phyloP scores from a whole-genome alignment of 2,113 vertebrate genomes.

The Neopipo cinnamomea region DNA sequence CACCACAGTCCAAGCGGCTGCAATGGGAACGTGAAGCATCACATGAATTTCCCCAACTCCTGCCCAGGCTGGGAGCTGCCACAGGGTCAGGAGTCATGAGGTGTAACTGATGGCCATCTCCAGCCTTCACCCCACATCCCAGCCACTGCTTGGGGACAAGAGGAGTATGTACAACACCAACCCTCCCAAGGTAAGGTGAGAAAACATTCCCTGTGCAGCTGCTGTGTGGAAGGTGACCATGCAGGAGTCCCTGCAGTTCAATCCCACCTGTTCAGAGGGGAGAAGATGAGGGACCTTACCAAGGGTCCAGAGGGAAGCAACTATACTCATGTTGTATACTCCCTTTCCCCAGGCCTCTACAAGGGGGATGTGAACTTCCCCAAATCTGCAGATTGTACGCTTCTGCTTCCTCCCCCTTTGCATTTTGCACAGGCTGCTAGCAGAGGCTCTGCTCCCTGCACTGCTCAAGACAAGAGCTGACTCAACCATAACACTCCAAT shows the following conservation, averaged over 20 bases:
- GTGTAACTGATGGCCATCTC: fast-evolving
- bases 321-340: not conserved
- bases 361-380: not conserved
- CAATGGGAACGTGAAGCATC: not conserved
- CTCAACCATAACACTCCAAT: not conserved
- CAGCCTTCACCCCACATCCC: not conserved
- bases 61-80: not conserved
- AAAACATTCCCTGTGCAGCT: not conserved
- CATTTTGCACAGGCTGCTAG: not conserved
- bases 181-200: not conserved
- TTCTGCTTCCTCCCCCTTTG: not conserved
- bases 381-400: not conserved
- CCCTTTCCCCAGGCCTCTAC: not conserved
- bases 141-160: not conserved
- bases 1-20: fast-evolving
- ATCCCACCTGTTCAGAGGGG: not conserved
- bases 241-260: not conserved
- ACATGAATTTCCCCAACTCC: not conserved
- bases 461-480: not conserved
- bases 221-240: not conserved
- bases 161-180: not conserved
- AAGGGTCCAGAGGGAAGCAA: not conserved
- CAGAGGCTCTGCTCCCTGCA: not conserved
- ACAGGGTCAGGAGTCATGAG: fast-evolving
- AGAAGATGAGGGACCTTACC: not conserved